Evolutionary conservation across 2,113 vertebrate genomes (phyloP), one percentile per base, ranked within the genome.

Genomic region (Neolamprologus sp.): DNA sequence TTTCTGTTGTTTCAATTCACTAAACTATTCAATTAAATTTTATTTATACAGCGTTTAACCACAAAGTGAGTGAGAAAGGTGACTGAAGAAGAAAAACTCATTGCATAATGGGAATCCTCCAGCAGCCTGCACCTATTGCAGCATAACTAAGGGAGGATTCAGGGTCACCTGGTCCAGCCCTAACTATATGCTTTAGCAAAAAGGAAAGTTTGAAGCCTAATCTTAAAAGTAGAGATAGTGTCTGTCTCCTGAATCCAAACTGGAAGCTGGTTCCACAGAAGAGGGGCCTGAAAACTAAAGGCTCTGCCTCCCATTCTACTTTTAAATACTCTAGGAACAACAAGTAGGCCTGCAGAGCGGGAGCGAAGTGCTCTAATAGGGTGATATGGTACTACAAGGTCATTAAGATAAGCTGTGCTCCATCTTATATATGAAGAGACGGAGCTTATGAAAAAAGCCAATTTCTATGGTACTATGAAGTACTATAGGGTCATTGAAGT

Each of bases 281-380:
- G n/a, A 54, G 53, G 53, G 53, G 53, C 53, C 6, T 54, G 53
- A 7, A 54, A 54, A 54, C 53, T 23, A n/a, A 55, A 55, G 53
- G 6, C 53, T 55, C 21, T 55, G 0, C 53, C 53, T 23, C n/a
- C 53, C 53, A 55, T 55, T 55, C 53, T 55, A 55, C 53, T 55
- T 55, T 55, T 13, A 55, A 23, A 55, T 7, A 55, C 53, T 26
- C 54, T 1, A 7, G 11, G 21, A 55, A 55, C 54, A 55, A 26
- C 3, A 55, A 55, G 21, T 26, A 55, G 0, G 11, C 7, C 54
- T 55, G 54, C 1, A 55, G 54, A 0, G 54, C 0, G 21, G 1
- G 7, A 57, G 54, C 4, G 7, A 14, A 57, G 54, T 1, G 54
- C 12, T 55, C 54, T 55, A 1, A 55, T 26, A 7, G 54, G 54